Percentiles rank a stretch among this genome's conserved stretches.
Conservation (phyloP, 2,797 vertebrate species). For the Tympanoctomys barrerae region DNA sequence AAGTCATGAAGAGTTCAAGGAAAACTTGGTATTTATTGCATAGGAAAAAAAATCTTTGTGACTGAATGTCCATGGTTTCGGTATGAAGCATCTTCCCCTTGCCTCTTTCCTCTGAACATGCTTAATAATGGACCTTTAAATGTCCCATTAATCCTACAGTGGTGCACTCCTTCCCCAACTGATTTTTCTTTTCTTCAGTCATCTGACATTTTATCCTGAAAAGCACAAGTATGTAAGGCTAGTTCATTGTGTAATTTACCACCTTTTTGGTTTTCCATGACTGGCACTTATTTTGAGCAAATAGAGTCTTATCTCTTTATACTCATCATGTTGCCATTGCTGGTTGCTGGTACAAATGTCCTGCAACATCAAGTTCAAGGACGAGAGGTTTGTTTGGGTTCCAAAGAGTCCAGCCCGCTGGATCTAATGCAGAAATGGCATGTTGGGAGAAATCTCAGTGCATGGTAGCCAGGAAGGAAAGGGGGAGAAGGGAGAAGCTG, state of each 20-base stretch:
- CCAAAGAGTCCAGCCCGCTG: too few relatives aligned
- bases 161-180: background rate
- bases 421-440: background rate
- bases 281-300: constrained; percentile 29
- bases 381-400: background rate
- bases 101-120: background rate
- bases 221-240: background rate
- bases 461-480: background rate
- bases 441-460: background rate
- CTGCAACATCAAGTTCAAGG: background rate
- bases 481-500: background rate
- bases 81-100: too few relatives aligned
- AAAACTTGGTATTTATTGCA: background rate
- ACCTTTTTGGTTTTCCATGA: background rate
- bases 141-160: background rate
- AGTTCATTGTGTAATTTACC: background rate
- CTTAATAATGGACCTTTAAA: background rate
- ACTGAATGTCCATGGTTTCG: background rate
- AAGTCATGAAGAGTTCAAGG: constrained; percentile 41
- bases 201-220: background rate
- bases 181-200: background rate
- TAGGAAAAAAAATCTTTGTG: background rate
- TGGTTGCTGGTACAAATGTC: background rate
- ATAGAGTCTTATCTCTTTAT: background rate
- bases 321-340: background rate